Base-by-base conservation (phyloP, 35 echinoderm and acorn worm species). In the Apostichopus parvimensis region DNA sequence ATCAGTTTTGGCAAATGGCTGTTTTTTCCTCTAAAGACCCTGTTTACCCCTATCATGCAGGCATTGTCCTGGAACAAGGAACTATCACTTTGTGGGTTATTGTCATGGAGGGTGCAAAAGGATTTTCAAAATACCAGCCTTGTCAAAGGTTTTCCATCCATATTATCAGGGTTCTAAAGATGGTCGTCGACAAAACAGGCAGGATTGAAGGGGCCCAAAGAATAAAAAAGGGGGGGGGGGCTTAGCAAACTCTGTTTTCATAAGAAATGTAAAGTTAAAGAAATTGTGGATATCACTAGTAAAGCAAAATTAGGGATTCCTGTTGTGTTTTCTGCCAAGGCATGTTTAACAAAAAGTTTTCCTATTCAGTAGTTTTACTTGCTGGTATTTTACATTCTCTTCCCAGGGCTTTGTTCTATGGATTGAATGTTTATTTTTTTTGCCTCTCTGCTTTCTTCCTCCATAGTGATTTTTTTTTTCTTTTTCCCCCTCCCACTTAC, bases 211-310 rank as follows among this genome's bases (percentile, higher is more conserved):
- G 34, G 34, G 34, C 34, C 34, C 34, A 45, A 45, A 45, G 34
- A 3, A 45, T 0, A 45, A 45, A 45, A 45, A 45, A 45, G 4
- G 34, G 52, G 52, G 45, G 7, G 45, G 54, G 79, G 52, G 52
- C 45, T 82, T 34, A 55, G 8, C 14, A 11, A 17, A 82, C 34
- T 82, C 79, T 82, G 79, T 82, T 82, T 53, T 53, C 34, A 9
- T 82, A 82, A 82, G 79, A 82, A 82, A 82, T 82, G 57, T 54
- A 82, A 82, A 82, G 79, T 82, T 82, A 82, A 82, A 82, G 79
- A 82, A 82, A 82, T 82, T 82, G 79, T 82, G 79, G 79, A 82
- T 82, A 82, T 82, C 79, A 82, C 25, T 45, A 45, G 34, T 82
- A n/a, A 56, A 53, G 7, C 79, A 45, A 17, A 82, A 20, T 15